Percentiles rank a stretch among this genome's conserved stretches.
Evolutionary conservation across 64 coral and sea anemone species (phyloP).

Genomic region (Pocillopora damicornis): DNA sequence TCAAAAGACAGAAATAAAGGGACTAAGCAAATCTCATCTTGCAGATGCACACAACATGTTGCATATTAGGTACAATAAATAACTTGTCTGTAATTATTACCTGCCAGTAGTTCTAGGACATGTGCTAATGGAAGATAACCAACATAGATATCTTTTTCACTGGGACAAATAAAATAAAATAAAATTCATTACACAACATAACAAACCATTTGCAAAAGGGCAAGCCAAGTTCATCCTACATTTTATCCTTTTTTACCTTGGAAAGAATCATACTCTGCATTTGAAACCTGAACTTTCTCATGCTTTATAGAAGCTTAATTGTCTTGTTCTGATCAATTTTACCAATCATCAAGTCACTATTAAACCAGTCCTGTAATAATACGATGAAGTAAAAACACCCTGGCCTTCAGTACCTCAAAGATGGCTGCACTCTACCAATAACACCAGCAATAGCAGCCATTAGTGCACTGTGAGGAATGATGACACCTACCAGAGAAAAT

Average conservation of each 20-base stretch:
- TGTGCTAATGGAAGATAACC: slow-evolving; percentile 95
- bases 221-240: neutral
- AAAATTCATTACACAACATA: neutral
- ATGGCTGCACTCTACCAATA: slow-evolving; percentile 59
- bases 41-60: too few relatives aligned
- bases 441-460: slow-evolving; percentile 58
- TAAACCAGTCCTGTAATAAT: too few relatives aligned
- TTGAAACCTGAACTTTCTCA: too few relatives aligned
- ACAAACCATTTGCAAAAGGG: neutral
- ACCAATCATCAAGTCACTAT: too few relatives aligned
- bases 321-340: neutral
- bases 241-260: neutral
- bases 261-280: too few relatives aligned
- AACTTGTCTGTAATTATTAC: neutral
- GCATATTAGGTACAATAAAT: too few relatives aligned
- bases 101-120: slow-evolving; percentile 78
- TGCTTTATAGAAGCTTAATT: too few relatives aligned
- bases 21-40: too few relatives aligned
- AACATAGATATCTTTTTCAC: slow-evolving; percentile 93
- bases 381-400: too few relatives aligned
- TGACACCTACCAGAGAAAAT: slow-evolving; percentile 53
- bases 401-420: slow-evolving; percentile 51
- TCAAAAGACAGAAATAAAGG: too few relatives aligned
- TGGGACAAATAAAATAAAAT: slow-evolving; percentile 8
- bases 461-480: slow-evolving; percentile 77